Evolutionary conservation across 2,888 invertebrate species (phyloP).

Genomic region (Ophion ventricosus): DNA sequence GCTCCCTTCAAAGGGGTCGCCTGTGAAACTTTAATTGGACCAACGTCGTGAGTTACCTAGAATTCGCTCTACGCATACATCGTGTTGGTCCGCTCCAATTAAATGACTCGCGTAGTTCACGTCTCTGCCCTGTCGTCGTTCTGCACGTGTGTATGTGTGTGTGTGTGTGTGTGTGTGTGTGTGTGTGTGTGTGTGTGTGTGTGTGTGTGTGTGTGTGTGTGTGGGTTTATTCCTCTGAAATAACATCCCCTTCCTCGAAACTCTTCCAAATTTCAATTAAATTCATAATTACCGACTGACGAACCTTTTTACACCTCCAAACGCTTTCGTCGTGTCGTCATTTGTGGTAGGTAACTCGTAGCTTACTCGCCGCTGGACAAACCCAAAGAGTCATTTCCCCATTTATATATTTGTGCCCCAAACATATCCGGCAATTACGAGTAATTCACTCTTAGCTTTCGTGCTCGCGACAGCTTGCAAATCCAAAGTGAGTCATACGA

Average conservation of each 20-base stretch:
- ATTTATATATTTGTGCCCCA: too few species aligned
- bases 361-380: too few species aligned
- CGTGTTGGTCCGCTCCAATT: constrained; percentile 63
- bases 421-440: too few species aligned
- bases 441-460: too few species aligned
- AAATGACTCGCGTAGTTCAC: constrained; percentile 48
- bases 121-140: constrained; percentile 26
- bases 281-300: constrained; percentile 64
- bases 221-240: constrained; percentile 4
- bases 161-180: not conserved
- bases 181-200: not conserved
- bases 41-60: constrained; percentile 52
- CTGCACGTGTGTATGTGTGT: not conserved
- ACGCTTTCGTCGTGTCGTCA: too few species aligned
- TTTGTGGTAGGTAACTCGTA: too few species aligned
- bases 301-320: too few species aligned
- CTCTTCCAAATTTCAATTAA: constrained; percentile 68
- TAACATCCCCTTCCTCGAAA: constrained; percentile 1
- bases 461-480: too few species aligned
- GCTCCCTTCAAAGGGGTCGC: constrained; percentile 61
- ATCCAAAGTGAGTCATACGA: too few species aligned
- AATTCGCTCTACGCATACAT: constrained; percentile 18
- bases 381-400: too few species aligned
- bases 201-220: not conserved
- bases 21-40: constrained; percentile 68